These are phyloP conservation scores for Eurytoma adleriae DNA, from an alignment of 2,888 invertebrate species.

Conservation along the genomic window DNA sequence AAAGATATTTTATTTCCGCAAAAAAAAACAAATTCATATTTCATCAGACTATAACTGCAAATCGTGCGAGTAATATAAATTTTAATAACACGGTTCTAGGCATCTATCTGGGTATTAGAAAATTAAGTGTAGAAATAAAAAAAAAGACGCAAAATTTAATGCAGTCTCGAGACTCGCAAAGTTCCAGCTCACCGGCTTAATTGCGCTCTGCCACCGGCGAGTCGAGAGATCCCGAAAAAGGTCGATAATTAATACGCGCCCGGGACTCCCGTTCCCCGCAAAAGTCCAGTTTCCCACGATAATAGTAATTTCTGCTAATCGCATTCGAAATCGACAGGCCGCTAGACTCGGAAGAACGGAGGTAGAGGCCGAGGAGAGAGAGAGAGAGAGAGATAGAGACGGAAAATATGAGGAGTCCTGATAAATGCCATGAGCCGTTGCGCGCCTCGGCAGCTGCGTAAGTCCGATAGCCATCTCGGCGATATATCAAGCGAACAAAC, in stretches of 20 bases:
- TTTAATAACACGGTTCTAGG: background rate
- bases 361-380: background rate
- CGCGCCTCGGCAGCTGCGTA: slow-evolving; percentile 31
- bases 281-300: slow-evolving; percentile 39
- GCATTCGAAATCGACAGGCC: slow-evolving; percentile 30
- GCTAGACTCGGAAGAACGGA: too few species aligned
- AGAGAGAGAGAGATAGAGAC: background rate
- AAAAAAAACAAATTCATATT: too few species aligned
- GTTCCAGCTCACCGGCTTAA: background rate
- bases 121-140: background rate
- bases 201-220: background rate
- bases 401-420: slow-evolving; percentile 3
- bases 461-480: slow-evolving; percentile 70
- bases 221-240: background rate
- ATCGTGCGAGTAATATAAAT: background rate
- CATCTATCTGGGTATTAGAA: background rate
- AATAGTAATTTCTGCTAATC: slow-evolving; percentile 44
- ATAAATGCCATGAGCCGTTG: slow-evolving; percentile 48
- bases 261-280: background rate
- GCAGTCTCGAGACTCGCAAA: background rate
- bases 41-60: background rate
- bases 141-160: background rate
- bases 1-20: too few species aligned
- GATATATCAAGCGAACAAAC: slow-evolving; percentile 74
- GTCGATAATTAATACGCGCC: background rate